Conservation (phyloP, 1,140 invertebrate species). For the Heliconius eleuchia region DNA sequence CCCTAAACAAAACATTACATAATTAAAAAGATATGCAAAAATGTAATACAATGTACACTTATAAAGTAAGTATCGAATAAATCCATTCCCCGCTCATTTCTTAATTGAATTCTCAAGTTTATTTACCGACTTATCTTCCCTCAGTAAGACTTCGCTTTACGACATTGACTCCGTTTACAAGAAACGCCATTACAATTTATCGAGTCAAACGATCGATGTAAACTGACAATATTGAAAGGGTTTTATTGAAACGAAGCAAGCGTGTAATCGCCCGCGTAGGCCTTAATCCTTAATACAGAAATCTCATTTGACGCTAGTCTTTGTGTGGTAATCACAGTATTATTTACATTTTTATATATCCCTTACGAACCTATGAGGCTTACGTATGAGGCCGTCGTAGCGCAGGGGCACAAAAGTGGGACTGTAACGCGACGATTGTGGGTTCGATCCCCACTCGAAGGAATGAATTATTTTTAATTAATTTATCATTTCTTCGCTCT, state of each 20-base stretch:
- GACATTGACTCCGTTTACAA: slow-evolving; percentile 65
- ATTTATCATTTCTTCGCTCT: too few species aligned
- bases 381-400: slow-evolving; percentile 30
- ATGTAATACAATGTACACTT: slow-evolving; percentile 41
- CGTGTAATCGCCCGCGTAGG: slow-evolving; percentile 27
- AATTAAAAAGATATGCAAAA: neutral
- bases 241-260: slow-evolving; percentile 34
- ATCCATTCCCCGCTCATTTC: slow-evolving; percentile 68
- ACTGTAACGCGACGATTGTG: too few species aligned
- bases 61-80: slow-evolving; percentile 68
- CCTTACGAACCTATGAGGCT: slow-evolving; percentile 12
- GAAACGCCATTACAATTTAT: slow-evolving; percentile 42
- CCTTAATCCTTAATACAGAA: slow-evolving; percentile 24
- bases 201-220: slow-evolving; percentile 39
- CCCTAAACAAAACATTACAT: neutral
- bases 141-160: slow-evolving; percentile 64
- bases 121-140: slow-evolving; percentile 70
- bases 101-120: slow-evolving; percentile 76
- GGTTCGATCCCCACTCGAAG: too few species aligned
- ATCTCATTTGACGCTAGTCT: slow-evolving; percentile 16
- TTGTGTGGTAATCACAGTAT: slow-evolving; percentile 31
- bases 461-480: too few species aligned
- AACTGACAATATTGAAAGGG: slow-evolving; percentile 35
- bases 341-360: slow-evolving; percentile 47
- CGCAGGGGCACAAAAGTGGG: too few species aligned